These are phyloP conservation scores for Bellardia bayeri DNA, from an alignment of 2,888 invertebrate genomes.

Conservation along the genomic window DNA sequence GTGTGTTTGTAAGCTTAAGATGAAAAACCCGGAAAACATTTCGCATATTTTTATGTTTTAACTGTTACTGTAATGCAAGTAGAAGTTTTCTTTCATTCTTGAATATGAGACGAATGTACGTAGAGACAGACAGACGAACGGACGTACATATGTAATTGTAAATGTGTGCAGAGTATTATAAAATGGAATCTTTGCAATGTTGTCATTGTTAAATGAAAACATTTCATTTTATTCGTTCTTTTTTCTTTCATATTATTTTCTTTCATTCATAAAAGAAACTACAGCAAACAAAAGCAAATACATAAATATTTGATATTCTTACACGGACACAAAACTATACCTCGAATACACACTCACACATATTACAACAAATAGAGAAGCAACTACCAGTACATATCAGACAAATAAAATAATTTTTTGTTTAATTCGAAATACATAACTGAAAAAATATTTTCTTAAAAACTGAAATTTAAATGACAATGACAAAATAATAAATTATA, in stretches of 20 bases:
- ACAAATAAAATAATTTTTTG: conserved; percentile 4
- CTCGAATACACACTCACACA: background rate
- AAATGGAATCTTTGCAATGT: conserved; percentile 58
- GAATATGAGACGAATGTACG: conserved; percentile 27
- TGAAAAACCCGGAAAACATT: conserved; percentile 66
- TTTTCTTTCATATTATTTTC: conserved; percentile 15
- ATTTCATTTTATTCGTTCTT: conserved; percentile 46
- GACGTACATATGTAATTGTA: conserved; percentile 14
- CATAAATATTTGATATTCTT: conserved; percentile 55
- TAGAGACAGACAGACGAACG: background rate
- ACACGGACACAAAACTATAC: conserved; percentile 5
- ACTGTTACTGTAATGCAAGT: conserved; percentile 18
- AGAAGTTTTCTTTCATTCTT: conserved; percentile 26
- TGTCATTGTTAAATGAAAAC: conserved; percentile 62
- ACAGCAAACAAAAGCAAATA: conserved; percentile 30
- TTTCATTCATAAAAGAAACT: conserved; percentile 51
- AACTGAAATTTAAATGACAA: too few species aligned
- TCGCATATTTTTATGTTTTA: conserved; percentile 61
- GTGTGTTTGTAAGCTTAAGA: conserved; percentile 4
- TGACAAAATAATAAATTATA: too few species aligned
- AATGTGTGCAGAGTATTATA: conserved; percentile 7
- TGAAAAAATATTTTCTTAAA: background rate
- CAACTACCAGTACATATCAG: conserved; percentile 1
- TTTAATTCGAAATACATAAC: background rate
- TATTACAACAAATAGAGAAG: background rate